These are phyloP conservation scores for Nannobrachium achirus DNA, from an alignment of 2,113 vertebrate genomes.

Conservation along the genomic window DNA sequence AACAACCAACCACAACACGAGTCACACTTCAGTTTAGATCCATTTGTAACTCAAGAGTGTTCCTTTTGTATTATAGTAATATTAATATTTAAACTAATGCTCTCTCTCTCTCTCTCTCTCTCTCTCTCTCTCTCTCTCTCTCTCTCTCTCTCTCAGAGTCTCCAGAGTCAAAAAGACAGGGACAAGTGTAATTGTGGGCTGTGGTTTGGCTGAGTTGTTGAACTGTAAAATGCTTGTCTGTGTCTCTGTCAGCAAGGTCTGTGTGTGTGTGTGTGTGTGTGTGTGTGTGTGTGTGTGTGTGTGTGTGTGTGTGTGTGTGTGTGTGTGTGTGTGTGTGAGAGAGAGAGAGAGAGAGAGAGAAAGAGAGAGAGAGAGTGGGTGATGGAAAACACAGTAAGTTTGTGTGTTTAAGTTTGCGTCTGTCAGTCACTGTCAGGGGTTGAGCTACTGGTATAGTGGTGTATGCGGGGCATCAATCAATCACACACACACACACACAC, in stretches of 20 bases:
- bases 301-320: slow-evolving; percentile 46
- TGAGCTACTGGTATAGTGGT: slow-evolving; percentile 49
- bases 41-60: too few species aligned
- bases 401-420: slow-evolving; percentile 34
- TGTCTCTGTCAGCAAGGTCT: slow-evolving; percentile 66
- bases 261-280: slow-evolving; percentile 52
- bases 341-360: slow-evolving; percentile 34
- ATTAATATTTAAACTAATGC: background rate
- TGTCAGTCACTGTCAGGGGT: slow-evolving; percentile 19
- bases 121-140: slow-evolving; percentile 3
- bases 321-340: background rate
- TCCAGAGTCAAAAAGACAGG: slow-evolving; percentile 69
- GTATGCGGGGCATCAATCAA: too few species aligned
- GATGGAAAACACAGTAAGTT: slow-evolving; percentile 8
- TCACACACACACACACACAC: slow-evolving; percentile 27
- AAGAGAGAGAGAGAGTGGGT: slow-evolving; percentile 3
- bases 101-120: background rate
- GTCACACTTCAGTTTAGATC: too few species aligned
- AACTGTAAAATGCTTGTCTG: slow-evolving; percentile 72
- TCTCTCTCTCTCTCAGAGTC: slow-evolving; percentile 50
- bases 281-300: slow-evolving; percentile 12
- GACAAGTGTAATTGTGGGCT: slow-evolving; percentile 76
- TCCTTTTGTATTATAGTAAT: too few species aligned
- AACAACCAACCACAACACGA: too few species aligned
- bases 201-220: slow-evolving; percentile 73